These are phyloP conservation scores for Stegostoma tigrinum DNA, from an alignment of 2,113 vertebrate genomes.

Conservation along the genomic window DNA sequence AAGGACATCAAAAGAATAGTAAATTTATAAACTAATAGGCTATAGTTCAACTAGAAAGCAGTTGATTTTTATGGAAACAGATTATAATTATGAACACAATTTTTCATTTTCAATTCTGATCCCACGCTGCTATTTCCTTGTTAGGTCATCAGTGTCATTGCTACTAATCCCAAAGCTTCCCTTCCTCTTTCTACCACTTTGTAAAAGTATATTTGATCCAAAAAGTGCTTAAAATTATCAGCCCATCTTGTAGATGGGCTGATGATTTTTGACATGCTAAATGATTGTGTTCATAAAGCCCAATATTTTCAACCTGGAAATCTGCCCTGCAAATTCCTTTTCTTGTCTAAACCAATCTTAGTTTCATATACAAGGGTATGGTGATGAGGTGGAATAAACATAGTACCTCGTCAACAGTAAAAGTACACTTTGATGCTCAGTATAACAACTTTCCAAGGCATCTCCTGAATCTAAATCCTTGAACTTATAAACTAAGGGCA, in stretches of 20 bases:
- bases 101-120: background rate
- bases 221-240: background rate
- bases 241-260: background rate
- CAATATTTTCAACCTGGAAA: background rate
- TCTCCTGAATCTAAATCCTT: background rate
- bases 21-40: background rate
- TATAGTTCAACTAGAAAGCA: background rate
- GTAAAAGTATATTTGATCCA: background rate
- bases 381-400: background rate
- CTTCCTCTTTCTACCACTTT: background rate
- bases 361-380: background rate
- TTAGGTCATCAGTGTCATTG: background rate
- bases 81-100: background rate
- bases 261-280: background rate
- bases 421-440: background rate
- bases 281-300: background rate
- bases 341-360: background rate
- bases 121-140: background rate
- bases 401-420: background rate
- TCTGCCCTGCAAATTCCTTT: background rate
- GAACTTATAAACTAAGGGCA: background rate
- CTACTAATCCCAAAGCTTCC: background rate
- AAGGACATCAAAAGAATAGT: conserved; percentile 6
- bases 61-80: background rate
- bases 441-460: background rate